Evolutionary conservation across 2,888 invertebrate genomes (phyloP).

Genomic region (Plagiodera versicolora): DNA sequence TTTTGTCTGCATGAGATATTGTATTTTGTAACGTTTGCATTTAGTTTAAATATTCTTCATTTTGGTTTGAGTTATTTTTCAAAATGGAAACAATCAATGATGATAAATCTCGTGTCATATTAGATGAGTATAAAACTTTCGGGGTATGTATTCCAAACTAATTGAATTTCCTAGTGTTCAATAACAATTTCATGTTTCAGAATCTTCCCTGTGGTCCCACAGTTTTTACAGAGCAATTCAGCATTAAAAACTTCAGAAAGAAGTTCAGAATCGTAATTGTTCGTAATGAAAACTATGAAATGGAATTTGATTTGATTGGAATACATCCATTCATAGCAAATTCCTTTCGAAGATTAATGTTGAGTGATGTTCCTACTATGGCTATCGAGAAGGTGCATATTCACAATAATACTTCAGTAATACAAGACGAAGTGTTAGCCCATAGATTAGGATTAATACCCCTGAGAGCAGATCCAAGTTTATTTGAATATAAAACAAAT

Average conservation of each 20-base stretch:
- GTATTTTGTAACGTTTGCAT: too few relatives aligned
- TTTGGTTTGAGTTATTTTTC: neutral
- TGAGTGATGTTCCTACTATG: conserved; percentile 91
- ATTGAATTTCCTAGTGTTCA: neutral
- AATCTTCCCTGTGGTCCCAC: conserved; percentile 43
- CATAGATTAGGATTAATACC: conserved; percentile 89
- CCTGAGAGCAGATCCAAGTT: conserved; percentile 86
- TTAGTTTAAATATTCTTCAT: too few relatives aligned
- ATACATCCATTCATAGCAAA: conserved; percentile 82
- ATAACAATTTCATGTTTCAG: conserved; percentile 37
- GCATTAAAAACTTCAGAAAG: conserved; percentile 69
- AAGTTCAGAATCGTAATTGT: conserved; percentile 62
- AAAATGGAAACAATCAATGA: conserved; percentile 51
- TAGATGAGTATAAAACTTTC: conserved; percentile 74
- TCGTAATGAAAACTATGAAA: conserved; percentile 66
- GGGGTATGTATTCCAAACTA: conserved; percentile 59
- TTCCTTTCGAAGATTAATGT: conserved; percentile 79
- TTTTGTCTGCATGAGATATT: too few relatives aligned
- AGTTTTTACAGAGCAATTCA: conserved; percentile 68
- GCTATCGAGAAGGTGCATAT: conserved; percentile 89
- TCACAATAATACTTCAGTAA: conserved; percentile 83
- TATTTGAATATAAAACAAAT: conserved; percentile 76
- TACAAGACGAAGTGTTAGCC: conserved; percentile 89
- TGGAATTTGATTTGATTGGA: conserved; percentile 90
- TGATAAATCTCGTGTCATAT: conserved; percentile 64